Conservation (phyloP, 2,888 invertebrate species). For the Troides aeacus region DNA sequence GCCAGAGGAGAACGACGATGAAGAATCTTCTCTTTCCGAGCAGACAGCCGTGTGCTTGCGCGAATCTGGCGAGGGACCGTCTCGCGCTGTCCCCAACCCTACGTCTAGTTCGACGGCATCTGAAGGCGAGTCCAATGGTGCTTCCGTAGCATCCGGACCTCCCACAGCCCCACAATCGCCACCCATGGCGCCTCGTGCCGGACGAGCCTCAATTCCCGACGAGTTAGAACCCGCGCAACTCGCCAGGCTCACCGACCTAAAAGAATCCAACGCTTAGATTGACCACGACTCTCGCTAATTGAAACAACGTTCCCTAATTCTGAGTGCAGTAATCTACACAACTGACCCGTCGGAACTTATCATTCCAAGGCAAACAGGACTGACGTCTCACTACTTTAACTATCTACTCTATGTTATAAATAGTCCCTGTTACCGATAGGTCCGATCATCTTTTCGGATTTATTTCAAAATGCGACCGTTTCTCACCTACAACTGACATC, state of each 20-base stretch:
- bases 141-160: constrained; percentile 79
- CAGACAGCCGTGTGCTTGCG: constrained; percentile 71
- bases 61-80: constrained; percentile 76
- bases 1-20: constrained; percentile 61
- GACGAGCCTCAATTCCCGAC: constrained; percentile 91
- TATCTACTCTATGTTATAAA: constrained; percentile 3
- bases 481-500: constrained; percentile 31
- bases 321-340: constrained; percentile 18
- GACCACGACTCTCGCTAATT: constrained; percentile 28
- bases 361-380: constrained; percentile 5
- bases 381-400: not conserved
- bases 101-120: constrained; percentile 85
- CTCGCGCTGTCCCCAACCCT: constrained; percentile 78
- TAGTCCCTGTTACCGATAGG: constrained; percentile 2
- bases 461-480: constrained; percentile 37
- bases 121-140: constrained; percentile 83
- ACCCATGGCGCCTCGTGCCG: constrained; percentile 87
- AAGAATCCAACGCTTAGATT: constrained; percentile 93
- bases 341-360: constrained; percentile 22
- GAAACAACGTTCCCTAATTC: constrained; percentile 15
- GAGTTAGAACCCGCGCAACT: constrained; percentile 93
- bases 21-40: constrained; percentile 72
- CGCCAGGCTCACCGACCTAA: constrained; percentile 91
- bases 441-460: constrained; percentile 18
- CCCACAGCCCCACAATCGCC: constrained; percentile 77